Evolutionary conservation across 2,888 invertebrate genomes (phyloP), one percentile per base, ranked within the genome.

Genomic region (Ichneumoninae sp.): DNA sequence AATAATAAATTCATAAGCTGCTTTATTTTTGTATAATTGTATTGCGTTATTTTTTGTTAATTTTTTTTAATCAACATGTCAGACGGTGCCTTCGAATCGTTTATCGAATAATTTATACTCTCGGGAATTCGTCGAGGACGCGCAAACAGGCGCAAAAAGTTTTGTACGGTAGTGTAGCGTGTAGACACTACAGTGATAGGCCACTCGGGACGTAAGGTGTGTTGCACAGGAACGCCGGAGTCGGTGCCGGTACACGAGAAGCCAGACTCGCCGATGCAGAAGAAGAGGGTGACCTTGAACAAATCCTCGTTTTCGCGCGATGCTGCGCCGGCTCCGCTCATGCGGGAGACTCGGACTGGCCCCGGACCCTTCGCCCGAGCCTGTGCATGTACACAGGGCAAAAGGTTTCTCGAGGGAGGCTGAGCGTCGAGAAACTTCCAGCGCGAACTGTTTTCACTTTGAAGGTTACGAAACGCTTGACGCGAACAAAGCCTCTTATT

Each of bases 251-350:
- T 30, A 63, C 60, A 52, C 52, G 70, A 70, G 70, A 80, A 54
- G 50, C 44, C 47, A 76, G 76, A 74, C 83, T 81, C 70, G 77
- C 63, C 71, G 85, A 85, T 81, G 82, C 83, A 81, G 85, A 87
- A 87, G 87, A 89, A 89, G 79, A 88, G 50, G 90, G 74, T 88
- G 90, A 88, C 90, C 90, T 90, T 90, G 90, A 88, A 87, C 83
- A 83, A 80, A 85, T 85, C 87, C 85, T 85, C 83, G 86, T 87
- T 87, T 87, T 86, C 87, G 81, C 74, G 77, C 68, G 70, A 26
- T 40, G 63, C 3, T 36, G 22, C 16, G 75, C 79, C 74, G 44
- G 50, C 63, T 50, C 68, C 50, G 65, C 50, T 50, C 36, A 52
- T 75, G 75, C 30, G 13, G 40, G 52, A 66, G 36, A n/a, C 26